phyloP scores from a whole-genome alignment of 2,113 vertebrate genomes.

The Tachycineta bicolor region DNA sequence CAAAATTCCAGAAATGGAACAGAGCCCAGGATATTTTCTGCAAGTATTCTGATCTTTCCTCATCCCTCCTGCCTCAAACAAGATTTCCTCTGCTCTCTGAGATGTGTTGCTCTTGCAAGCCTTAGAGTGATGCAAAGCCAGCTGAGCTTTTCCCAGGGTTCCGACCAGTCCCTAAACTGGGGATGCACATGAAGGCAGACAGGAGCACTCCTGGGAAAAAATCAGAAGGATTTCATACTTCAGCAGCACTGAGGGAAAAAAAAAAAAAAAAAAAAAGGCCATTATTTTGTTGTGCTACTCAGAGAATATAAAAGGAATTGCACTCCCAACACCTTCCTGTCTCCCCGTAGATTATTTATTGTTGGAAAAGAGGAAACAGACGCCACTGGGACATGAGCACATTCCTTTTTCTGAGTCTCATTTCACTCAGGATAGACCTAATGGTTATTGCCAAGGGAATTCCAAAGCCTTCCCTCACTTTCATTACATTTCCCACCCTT shows the following conservation, averaged over 20 bases:
- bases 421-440: not conserved
- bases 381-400: not conserved
- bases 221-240: not conserved
- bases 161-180: not conserved
- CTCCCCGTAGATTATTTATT: not conserved
- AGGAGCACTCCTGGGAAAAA: not conserved
- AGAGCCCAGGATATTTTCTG: not conserved
- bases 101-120: not conserved
- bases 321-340: not conserved
- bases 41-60: not conserved
- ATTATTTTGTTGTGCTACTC: not conserved
- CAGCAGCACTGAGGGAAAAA: not conserved
- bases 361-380: not conserved
- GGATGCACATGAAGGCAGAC: not conserved
- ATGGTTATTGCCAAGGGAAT: not conserved
- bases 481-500: not conserved
- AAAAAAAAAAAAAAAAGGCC: not conserved
- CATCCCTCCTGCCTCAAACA: not conserved
- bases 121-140: not conserved
- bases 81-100: not conserved
- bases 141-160: not conserved
- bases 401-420: not conserved
- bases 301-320: not conserved
- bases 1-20: not conserved
- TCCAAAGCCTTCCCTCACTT: not conserved